Percentiles rank a stretch among this genome's conserved stretches.
Evolutionary conservation across 2,888 invertebrate genomes (phyloP).

Genomic region (Leptinotarsa peninsularis): DNA sequence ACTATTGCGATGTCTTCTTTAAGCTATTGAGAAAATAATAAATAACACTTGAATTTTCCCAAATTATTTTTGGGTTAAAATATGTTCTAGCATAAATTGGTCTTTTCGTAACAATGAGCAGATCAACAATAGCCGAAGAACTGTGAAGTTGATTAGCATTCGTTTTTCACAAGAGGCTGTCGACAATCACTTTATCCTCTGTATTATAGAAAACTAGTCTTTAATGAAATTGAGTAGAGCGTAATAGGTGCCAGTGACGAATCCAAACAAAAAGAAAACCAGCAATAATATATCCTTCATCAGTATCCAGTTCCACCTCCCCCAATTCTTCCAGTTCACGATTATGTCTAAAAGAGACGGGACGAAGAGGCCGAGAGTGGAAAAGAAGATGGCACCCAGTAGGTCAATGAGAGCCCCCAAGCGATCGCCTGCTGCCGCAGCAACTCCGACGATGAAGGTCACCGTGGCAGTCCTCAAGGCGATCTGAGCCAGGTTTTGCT

Average conservation of each 20-base stretch:
- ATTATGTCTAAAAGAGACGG: slow-evolving; percentile 82
- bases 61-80: too few species aligned
- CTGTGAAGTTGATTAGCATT: too few species aligned
- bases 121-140: too few species aligned
- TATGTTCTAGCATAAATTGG: too few species aligned
- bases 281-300: slow-evolving; percentile 75
- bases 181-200: too few species aligned
- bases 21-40: too few species aligned
- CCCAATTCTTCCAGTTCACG: slow-evolving; percentile 77
- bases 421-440: slow-evolving; percentile 78
- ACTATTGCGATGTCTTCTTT: too few species aligned
- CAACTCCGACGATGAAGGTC: slow-evolving; percentile 69
- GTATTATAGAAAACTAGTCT: background rate
- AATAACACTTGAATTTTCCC: too few species aligned
- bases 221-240: slow-evolving; percentile 52
- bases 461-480: slow-evolving; percentile 68
- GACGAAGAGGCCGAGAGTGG: slow-evolving; percentile 76
- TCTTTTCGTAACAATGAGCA: too few species aligned
- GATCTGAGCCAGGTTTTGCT: slow-evolving; percentile 70
- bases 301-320: slow-evolving; percentile 74
- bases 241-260: slow-evolving; percentile 73
- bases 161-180: too few species aligned
- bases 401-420: slow-evolving; percentile 89
- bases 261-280: slow-evolving; percentile 75
- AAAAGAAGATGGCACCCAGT: slow-evolving; percentile 83